These are phyloP conservation scores for Cryptocheilus praepositus DNA, from an alignment of 2,888 invertebrate species.

Conservation along the genomic window DNA sequence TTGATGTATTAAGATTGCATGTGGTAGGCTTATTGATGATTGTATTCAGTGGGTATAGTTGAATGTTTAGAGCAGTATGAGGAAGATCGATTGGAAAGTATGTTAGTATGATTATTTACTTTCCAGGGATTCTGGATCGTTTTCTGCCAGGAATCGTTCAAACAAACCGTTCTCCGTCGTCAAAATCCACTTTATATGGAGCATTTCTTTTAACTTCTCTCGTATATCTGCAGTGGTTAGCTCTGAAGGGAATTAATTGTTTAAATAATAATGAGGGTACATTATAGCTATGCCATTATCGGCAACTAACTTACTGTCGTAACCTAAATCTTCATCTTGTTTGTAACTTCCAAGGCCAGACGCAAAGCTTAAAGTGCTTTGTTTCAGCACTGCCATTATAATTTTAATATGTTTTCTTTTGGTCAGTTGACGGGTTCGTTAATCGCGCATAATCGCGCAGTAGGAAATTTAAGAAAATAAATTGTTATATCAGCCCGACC, in stretches of 20 bases:
- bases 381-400: neutral
- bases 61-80: no score
- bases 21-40: no score
- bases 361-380: neutral
- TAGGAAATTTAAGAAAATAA: no score
- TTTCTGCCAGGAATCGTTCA: conserved; percentile 75
- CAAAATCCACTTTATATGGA: conserved; percentile 63
- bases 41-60: no score
- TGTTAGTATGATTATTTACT: conserved; percentile 66
- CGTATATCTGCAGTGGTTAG: conserved; percentile 59
- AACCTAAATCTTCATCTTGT: neutral
- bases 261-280: neutral
- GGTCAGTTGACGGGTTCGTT: no score
- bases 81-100: no score
- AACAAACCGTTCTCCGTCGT: conserved; percentile 77
- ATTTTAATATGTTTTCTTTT: neutral
- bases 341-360: neutral
- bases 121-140: conserved; percentile 75
- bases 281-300: neutral
- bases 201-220: conserved; percentile 46
- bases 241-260: conserved; percentile 43
- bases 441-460: no score
- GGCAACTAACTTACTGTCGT: neutral
- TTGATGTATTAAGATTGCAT: no score
- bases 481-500: no score